A percentile compares a stretch with the other conserved stretches of the same genome.
These are phyloP conservation scores for Triops cancriformis DNA, from an alignment of 1,140 invertebrate species.

Conservation along the genomic window DNA sequence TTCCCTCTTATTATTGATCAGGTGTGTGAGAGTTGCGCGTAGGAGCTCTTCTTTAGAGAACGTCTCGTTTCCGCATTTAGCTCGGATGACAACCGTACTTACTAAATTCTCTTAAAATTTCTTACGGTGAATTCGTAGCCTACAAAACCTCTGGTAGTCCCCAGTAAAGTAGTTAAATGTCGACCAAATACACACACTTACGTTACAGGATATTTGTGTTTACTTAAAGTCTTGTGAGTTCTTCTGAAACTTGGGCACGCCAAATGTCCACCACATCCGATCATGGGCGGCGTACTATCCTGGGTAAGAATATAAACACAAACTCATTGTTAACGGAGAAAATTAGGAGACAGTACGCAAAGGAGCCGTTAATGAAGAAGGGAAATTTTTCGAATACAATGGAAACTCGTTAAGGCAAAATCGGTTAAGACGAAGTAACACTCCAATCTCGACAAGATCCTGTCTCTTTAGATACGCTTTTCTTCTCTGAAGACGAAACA, in stretches of 20 bases:
- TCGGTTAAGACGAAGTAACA: too few relatives aligned
- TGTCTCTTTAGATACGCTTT: too few relatives aligned
- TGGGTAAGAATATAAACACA: neutral
- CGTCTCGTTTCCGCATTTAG: neutral
- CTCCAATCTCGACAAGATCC: too few relatives aligned
- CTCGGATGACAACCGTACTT: neutral
- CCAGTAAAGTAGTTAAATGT: neutral
- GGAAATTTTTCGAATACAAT: too few relatives aligned
- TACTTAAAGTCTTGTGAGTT: neutral
- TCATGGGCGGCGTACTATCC: neutral
- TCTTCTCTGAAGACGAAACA: too few relatives aligned
- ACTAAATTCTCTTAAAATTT: neutral
- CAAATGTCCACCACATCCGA: neutral
- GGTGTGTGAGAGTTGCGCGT: neutral
- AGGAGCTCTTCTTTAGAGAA: neutral
- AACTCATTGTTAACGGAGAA: neutral
- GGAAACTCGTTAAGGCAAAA: too few relatives aligned
- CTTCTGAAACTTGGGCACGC: neutral
- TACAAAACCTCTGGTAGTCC: neutral
- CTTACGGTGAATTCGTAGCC: neutral
- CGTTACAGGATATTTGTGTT: neutral
- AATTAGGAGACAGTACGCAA: too few relatives aligned
- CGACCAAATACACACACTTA: neutral
- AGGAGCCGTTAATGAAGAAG: too few relatives aligned
- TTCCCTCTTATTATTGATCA: neutral